Evolutionary conservation across 2,797 vertebrate species (phyloP), one percentile per base, ranked within the genome.

Genomic region (Falco peregrinus): DNA sequence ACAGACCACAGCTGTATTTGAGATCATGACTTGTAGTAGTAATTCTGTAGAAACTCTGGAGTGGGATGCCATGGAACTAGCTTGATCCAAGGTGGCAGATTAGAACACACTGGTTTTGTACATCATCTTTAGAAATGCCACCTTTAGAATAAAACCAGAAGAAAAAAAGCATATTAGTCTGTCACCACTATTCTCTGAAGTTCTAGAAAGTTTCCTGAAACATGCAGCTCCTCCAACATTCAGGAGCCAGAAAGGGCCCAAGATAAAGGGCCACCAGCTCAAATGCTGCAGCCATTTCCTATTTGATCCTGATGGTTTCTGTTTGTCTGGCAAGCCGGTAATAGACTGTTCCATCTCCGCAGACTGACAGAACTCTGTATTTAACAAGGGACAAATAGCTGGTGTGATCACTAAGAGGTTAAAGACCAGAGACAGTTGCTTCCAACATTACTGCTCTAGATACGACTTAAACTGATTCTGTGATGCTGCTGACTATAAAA

Each of bases 251-350:
- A 51, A 86, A 80, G 11, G 35, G 54, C 64, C 15, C 29, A 64
- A 87, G 25, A 41, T 43, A 57, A 87, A 86, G 22, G 47, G n/a
- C 56, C 50, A 91, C 16, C 31, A 89, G 50, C 57, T 80, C 37
- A 51, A 85, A 86, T 11, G 54, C 87, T 91, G 76, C 92, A 91
- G 92, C 68, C 84, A 85, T 64, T 89, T 81, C 73, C 84, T 60
- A 9, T 83, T 70, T 78, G 64, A 89, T 79, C 41, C 83, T 28
- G 41, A 65, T 21, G 26, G 37, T 43, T 84, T 78, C 59, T 8
- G 1, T 65, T 92, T 86, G 75, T 48, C 70, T 65, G 73, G 76
- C 29, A 59, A 82, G 59, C 50, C 67, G 76, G 6, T 22, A 71
- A 73, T 2, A 90, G 65, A 41, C 29, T 35, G 33, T 8, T 75